A percentile compares a stretch with the other conserved stretches of the same genome.
These are phyloP conservation scores for Gymnorhina tibicen DNA, from an alignment of 2,113 vertebrate genomes.

Conservation along the genomic window DNA sequence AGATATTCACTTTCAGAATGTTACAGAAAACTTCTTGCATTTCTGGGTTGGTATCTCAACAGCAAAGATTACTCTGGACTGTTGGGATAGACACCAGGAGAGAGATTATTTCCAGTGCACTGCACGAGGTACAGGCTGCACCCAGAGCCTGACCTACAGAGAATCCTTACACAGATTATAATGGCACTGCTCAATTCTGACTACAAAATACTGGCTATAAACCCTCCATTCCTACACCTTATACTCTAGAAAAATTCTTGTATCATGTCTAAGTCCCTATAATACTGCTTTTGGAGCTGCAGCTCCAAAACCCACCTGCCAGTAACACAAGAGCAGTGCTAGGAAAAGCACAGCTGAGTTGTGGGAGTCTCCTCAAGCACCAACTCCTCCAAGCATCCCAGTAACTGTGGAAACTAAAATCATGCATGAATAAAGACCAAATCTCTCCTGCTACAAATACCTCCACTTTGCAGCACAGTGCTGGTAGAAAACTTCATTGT, in stretches of 20 bases:
- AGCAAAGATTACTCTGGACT: not conserved
- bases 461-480: not conserved
- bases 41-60: not conserved
- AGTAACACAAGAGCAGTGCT: not conserved
- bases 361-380: not conserved
- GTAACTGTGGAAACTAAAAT: slow-evolving; percentile 11
- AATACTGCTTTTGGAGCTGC: not conserved
- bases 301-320: not conserved
- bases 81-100: not conserved
- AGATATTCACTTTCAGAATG: fast-evolving
- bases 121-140: not conserved
- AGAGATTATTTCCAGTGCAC: not conserved
- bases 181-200: not conserved
- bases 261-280: not conserved
- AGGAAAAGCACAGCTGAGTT: slow-evolving; percentile 31
- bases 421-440: not conserved
- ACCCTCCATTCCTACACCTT: not conserved
- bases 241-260: not conserved
- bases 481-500: not conserved
- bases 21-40: not conserved
- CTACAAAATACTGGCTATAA: not conserved
- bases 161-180: not conserved
- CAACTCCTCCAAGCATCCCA: not conserved
- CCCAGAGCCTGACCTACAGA: not conserved
- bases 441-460: not conserved